Evolutionary conservation across 2,113 vertebrate genomes (phyloP).

Genomic region (Micromys minutus): DNA sequence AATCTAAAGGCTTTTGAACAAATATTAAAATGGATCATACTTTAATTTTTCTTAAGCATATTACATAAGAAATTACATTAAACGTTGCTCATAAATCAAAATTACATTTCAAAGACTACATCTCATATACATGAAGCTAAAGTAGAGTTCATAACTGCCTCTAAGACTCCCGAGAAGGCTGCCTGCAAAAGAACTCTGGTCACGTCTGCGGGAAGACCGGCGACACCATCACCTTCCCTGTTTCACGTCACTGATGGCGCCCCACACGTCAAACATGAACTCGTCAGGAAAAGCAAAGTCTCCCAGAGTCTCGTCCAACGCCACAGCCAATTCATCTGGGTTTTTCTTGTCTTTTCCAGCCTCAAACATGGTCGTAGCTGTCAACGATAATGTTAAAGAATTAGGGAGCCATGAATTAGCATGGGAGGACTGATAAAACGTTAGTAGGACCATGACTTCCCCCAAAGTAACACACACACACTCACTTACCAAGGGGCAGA

Average conservation of each 20-base stretch:
- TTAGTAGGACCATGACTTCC: background rate
- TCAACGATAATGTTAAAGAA: conserved; percentile 26
- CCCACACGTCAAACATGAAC: conserved; percentile 98
- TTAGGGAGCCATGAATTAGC: background rate
- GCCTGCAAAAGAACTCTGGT: background rate
- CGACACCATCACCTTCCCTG: conserved; percentile 86
- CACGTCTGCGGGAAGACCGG: background rate
- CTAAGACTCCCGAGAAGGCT: background rate
- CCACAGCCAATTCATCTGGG: conserved; percentile 95
- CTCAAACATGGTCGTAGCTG: conserved; percentile 97
- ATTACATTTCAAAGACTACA: conserved; percentile 56
- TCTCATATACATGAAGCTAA: conserved; percentile 23
- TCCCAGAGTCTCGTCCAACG: conserved; percentile 93
- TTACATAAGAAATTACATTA: background rate
- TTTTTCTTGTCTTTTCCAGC: conserved; percentile 95
- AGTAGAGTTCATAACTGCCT: conserved; percentile 39
- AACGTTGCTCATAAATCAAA: conserved; percentile 54
- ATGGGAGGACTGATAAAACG: background rate
- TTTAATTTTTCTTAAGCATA: conserved; percentile 51
- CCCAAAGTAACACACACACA: background rate
- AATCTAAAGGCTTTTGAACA: conserved; percentile 23
- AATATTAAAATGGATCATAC: conserved; percentile 40
- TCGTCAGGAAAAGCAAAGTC: conserved; percentile 98
- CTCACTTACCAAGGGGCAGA: background rate
- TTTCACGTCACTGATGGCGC: conserved; percentile 94